Evolutionary conservation across 2,113 vertebrate genomes (phyloP), one percentile per base, ranked within the genome.

Genomic region (Sula dactylatra): DNA sequence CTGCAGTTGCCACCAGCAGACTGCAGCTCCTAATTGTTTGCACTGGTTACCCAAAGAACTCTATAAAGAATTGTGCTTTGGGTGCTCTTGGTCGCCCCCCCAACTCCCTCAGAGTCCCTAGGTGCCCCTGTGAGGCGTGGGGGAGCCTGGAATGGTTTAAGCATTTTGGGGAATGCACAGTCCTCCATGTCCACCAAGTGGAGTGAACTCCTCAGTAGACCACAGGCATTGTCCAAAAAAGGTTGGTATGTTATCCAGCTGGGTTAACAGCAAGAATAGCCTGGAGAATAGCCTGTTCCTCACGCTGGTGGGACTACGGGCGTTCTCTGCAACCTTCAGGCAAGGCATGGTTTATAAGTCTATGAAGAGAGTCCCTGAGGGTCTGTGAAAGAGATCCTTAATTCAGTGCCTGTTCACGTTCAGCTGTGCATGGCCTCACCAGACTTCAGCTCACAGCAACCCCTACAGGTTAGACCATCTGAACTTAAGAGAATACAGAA

Each of bases 61-160:
- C 2, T 10, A 4, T 49, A 10, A 76, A 76, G 29, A 80, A 40
- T 21, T 0, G 0, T n/a, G 4, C 10, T 87, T 73, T 58, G 14
- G 7, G 5, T 93, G 16, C 59, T 38, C 21, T 78, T 62, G 16
- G 7, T 66, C 45, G 9, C 34, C 5, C 83, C 7, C 36, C 44
- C n/a, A n/a, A n/a, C n/a, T n/a, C n/a, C n/a, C n/a, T n/a, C n/a
- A 34, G n/a, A 9, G 19, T 54, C 20, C 18, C 3, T 10, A 36
- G 10, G 6, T 93, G 14, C 5, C 9, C 19, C 61, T 3, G 0
- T 64, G 69, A 93, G 73, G 22, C 7, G 9, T 13, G 32, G 40
- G 17, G 27, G 29, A 86, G 7, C 20, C 42, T 59, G 67, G 38
- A 59, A 59, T 21, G 21, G 16, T 93, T 83, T n/a, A 18, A 66